Base-by-base conservation (phyloP, 2,797 vertebrate genomes). In the Ctenopoma multispine region DNA sequence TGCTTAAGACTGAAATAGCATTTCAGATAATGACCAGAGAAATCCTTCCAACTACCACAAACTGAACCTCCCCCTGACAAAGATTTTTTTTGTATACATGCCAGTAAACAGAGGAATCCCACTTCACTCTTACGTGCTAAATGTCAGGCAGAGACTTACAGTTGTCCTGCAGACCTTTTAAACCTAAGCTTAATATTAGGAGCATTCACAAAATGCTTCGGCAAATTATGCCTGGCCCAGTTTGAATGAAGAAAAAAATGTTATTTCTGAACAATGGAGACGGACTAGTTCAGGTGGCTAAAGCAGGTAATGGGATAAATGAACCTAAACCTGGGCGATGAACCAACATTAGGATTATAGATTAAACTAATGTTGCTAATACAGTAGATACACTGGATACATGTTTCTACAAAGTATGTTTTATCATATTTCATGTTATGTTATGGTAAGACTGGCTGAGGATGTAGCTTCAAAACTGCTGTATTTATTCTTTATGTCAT, bases 121-220 rank as follows among this genome's bases (percentile, higher is more conserved):
- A 41, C 57, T 43, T 34, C 59, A 7, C 17, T 9, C 49, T 44
- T 59, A 57, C 3, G 15, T 46, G 51, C 17, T 67, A 41, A 61
- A 66, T 48, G n/a, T 74, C 43, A 38, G 57, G 15, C 63, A 75
- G 10, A 23, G 47, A 36, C 36, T 64, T 50, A 43, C 17, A 41
- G 38, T 29, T 51, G 20, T 21, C 23, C 46, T 34, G 41, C 67
- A 36, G 38, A 48, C 29, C 34, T 63, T 68, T 31, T 18, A 47
- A 9, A 43, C 31, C 14, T 21, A 18, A n/a, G 29, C 40, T 67
- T 44, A 66, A 48, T 10, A 20, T 50, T 3, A 34, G n/a, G 18
- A 24, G 12, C n/a, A 43, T 3, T n/a, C 24, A 46, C 20, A n/a
- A 14, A 29, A 48, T 55, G 27, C 55, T 24, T 7, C 7, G 46